Evolutionary conservation across 2,888 invertebrate genomes (phyloP), one percentile per base, ranked within the genome.

Genomic region (Noctua comes): DNA sequence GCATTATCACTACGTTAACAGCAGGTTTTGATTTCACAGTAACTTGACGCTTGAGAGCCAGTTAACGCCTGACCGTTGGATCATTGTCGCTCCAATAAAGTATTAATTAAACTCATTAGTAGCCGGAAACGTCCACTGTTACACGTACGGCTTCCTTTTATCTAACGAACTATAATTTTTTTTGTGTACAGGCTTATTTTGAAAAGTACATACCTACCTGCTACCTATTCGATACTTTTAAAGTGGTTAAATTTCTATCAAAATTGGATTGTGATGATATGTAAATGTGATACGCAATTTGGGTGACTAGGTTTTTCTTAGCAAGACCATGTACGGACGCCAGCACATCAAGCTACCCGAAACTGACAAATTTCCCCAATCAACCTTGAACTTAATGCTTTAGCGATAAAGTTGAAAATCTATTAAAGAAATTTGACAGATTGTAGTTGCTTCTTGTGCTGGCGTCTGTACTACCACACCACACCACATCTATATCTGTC

Each of bases 71-170:
- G 66, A 62, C 84, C 86, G 80, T 87, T 87, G 57, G 68, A 66
- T 59, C 68, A 73, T 46, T 76, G 73, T 76, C 62, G 31, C 73
- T 31, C 5, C 73, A 84, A 73, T 84, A 80, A 85, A 87, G 83
- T 71, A 77, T 71, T 83, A 84, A 84, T 86, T 77, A 73, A 70
- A 74, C 75, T 74, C 83, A 80, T 87, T 87, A 84, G 8, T 54
- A 68, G 71, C 76, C 80, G 84, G 84, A 85, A 85, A 76, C 57
- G 68, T 66, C 64, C 62, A 73, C 40, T 86, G 70, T 77, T 86
- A 43, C 43, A 81, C 43, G 24, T 68, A 70, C 6, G 8, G 46
- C 16, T 24, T 18, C 11, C 8, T 77, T 68, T 83, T 80, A 80
- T 80, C 36, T 77, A 73, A 73, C 16, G 13, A 40, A 69, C 54